Base-by-base conservation (phyloP, 2,888 invertebrate genomes). In the Chamaedrilus cognettii region DNA sequence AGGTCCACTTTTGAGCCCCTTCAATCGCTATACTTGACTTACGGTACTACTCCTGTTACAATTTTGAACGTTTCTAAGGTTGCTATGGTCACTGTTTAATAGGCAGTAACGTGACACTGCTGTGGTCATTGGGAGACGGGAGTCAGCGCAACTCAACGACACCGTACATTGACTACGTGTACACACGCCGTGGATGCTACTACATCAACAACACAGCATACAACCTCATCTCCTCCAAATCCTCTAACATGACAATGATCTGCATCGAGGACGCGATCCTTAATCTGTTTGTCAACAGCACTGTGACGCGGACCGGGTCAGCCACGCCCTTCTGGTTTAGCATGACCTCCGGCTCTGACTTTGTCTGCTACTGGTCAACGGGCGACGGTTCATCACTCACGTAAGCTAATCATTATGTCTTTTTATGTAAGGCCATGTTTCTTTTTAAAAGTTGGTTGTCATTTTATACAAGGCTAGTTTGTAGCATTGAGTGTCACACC, bases 81-180 rank as follows among this genome's bases (percentile, higher is more conserved):
- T n/a, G 34, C 66, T 66, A 23, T 68, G n/a, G n/a, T n/a, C n/a
- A n/a, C n/a, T n/a, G n/a, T n/a, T n/a, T n/a, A n/a, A n/a, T n/a
- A 79, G 82, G 81, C 3, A 73, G 74, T 55, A 73, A 78, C 64
- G 72, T 79, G 3, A 73, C 70, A 30, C 80, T 79, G 68, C 70
- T 68, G 28, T 82, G 81, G 82, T 72, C 77, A 60, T 76, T 80
- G 63, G 81, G 79, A 5, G 78, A 81, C 65, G 79, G 78, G 1
- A 67, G 50, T 23, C 49, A 52, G 2, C 33, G 67, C 56, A 60
- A 34, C 4, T 67, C 56, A 33, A 71, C 69, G 0, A 61, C 68
- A 5, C 60, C 63, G 0, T 58, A 49, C 52, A 51, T 71, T 23
- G 63, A 55, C 1, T 70, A 78, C 64, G 66, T 69, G 0, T 80